phyloP scores from a whole-genome alignment of 23 tunicate species.

The Corella eumyota region DNA sequence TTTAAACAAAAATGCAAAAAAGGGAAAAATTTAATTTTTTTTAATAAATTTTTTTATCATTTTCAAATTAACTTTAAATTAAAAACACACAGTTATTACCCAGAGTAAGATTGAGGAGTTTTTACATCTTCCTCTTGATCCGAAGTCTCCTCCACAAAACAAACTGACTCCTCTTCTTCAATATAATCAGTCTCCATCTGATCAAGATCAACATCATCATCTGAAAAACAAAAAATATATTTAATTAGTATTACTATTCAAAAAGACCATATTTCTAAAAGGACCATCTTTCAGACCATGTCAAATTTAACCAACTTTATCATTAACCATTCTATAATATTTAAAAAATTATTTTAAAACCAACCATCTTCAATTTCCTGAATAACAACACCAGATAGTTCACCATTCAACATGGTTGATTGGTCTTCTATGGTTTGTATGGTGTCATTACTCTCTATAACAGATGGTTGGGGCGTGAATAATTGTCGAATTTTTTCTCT shows the following conservation, averaged over 20 bases:
- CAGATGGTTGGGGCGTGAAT: constrained; percentile 31
- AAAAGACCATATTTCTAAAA: too few relatives aligned
- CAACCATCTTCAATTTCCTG: too few relatives aligned
- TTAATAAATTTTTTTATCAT: neutral
- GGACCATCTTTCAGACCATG: too few relatives aligned
- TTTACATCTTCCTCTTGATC: neutral
- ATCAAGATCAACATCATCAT: neutral
- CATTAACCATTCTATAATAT: too few relatives aligned
- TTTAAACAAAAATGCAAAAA: neutral
- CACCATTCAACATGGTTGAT: neutral
- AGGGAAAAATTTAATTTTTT: neutral
- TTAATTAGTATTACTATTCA: neutral
- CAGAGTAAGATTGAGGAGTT: neutral
- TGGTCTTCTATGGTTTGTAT: neutral
- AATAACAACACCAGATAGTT: neutral
- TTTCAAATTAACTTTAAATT: neutral
- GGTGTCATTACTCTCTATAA: constrained; percentile 1
- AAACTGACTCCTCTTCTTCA: neutral
- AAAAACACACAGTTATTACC: constrained; percentile 1
- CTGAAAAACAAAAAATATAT: neutral
- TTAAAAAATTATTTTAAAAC: too few relatives aligned
- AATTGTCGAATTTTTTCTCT: constrained; percentile 28
- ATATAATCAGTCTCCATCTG: neutral
- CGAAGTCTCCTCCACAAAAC: constrained; percentile 2
- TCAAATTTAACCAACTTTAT: too few relatives aligned